These are phyloP conservation scores for Paratrypauchen microcephalus DNA, from an alignment of 2,797 vertebrate species.

Conservation along the genomic window DNA sequence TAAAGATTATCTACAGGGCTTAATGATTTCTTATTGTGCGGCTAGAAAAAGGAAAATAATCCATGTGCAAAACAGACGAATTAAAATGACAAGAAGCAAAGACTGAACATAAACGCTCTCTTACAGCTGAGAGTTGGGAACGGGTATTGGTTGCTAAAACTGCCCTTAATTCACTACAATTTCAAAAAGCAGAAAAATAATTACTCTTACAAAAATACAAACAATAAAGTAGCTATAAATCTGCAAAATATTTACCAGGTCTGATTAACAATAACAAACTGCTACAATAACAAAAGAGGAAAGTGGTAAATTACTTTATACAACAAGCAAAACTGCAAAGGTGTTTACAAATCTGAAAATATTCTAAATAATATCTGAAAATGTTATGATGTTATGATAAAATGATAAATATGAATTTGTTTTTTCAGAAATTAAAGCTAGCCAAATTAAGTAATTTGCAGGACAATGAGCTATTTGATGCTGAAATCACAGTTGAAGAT, in stretches of 20 bases:
- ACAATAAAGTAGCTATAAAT: no score
- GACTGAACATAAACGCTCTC: neutral
- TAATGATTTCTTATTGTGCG: neutral
- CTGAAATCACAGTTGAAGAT: no score
- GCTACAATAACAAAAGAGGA: neutral
- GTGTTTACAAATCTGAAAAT: neutral
- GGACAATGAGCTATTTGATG: no score
- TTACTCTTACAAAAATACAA: neutral
- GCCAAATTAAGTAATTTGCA: no score
- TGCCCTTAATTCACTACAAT: no score
- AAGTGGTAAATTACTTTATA: neutral
- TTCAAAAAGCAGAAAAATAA: no score
- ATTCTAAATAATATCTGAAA: no score
- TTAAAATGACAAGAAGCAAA: neutral
- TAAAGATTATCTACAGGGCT: neutral
- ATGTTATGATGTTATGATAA: no score
- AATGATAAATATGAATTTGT: no score
- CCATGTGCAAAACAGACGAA: neutral
- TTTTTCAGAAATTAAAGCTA: no score
- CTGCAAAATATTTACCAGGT: neutral
- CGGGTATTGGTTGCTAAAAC: no score
- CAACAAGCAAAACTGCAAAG: neutral
- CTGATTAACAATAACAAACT: neutral
- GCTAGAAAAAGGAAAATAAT: neutral
- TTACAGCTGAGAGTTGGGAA: no score